Evolutionary conservation across 2,888 invertebrate species (phyloP).

Genomic region (Boloria selene): DNA sequence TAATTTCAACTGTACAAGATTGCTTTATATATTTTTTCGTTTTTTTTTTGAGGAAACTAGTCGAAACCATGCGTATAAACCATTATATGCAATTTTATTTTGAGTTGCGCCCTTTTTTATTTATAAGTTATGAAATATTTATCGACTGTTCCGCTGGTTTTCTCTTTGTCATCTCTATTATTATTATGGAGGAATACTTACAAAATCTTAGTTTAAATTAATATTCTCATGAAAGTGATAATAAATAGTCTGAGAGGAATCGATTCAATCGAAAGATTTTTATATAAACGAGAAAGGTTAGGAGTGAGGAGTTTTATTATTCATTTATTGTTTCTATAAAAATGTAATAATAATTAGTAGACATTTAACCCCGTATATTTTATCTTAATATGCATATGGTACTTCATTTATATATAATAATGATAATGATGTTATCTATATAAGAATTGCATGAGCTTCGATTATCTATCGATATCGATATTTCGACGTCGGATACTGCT

Average conservation of each 20-base stretch:
- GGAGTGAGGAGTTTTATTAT: conserved; percentile 74
- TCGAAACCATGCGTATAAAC: conserved; percentile 51
- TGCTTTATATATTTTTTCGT: conserved; percentile 47
- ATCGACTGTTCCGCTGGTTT: conserved; percentile 55
- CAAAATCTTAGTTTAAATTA: conserved; percentile 38
- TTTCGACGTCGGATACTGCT: conserved; percentile 24
- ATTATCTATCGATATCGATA: conserved; percentile 44
- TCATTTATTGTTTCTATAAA: conserved; percentile 79
- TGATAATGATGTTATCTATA: conserved; percentile 54
- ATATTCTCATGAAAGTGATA: conserved; percentile 39
- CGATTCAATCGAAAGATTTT: conserved; percentile 46
- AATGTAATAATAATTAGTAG: conserved; percentile 51
- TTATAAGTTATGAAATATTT: conserved; percentile 21
- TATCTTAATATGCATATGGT: conserved; percentile 61
- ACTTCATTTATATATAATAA: conserved; percentile 58
- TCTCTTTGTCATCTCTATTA: conserved; percentile 19
- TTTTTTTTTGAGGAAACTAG: conserved; percentile 66
- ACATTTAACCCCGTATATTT: conserved; percentile 60
- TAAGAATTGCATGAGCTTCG: conserved; percentile 70
- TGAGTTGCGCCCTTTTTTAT: not conserved
- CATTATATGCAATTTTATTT: conserved; percentile 31
- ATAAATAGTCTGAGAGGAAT: conserved; percentile 37
- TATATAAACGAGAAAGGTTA: conserved; percentile 49
- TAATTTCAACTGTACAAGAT: conserved; percentile 72
- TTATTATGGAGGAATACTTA: conserved; percentile 40